Evolutionary conservation across 2,888 invertebrate species (phyloP), one percentile per base, ranked within the genome.

Genomic region (Zaprionus bogoriensis): DNA sequence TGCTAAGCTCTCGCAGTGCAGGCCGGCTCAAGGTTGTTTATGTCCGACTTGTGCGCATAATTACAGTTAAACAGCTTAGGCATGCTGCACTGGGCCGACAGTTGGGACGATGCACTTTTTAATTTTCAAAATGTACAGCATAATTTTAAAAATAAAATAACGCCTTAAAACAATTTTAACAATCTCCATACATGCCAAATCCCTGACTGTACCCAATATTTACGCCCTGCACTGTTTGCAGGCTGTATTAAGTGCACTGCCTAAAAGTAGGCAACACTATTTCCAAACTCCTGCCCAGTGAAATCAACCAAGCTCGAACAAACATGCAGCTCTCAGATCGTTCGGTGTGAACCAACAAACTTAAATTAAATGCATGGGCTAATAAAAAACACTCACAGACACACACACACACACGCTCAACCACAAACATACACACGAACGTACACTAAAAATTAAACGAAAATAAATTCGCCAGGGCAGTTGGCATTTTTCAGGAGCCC

Each of bases 211-310:
- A 58, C 32, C 19, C 39, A 75, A 67, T 64, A 61, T 79, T 65
- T 55, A 6, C 5, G 17, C 47, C 45, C 14, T 4, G 38, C 22
- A 65, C 53, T 80, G 77, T 76, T 20, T 3, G 6, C 1, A 4
- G n/a, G 19, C 27, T 25, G n/a, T 45, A 75, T 66, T 23, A 50
- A 63, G 12, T 39, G 10, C 1, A 17, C 20, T 17, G 53, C 87
- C 81, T 39, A 58, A 73, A 84, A 87, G 79, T 75, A 87, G 65
- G 82, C 82, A 77, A 77, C 57, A 51, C 10, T 22, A 50, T 60
- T 51, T 48, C 27, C 6, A 45, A 76, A 47, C 50, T 36, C 41
- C 7, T 50, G 46, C 32, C 66, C 36, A 57, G 28, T 38, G 51
- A 39, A 69, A 17, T 27, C 53, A 74, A 45, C 53, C 47, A 59